These are phyloP conservation scores for Pentalonia nigronervosa DNA, from an alignment of 1,140 invertebrate genomes.

Conservation along the genomic window DNA sequence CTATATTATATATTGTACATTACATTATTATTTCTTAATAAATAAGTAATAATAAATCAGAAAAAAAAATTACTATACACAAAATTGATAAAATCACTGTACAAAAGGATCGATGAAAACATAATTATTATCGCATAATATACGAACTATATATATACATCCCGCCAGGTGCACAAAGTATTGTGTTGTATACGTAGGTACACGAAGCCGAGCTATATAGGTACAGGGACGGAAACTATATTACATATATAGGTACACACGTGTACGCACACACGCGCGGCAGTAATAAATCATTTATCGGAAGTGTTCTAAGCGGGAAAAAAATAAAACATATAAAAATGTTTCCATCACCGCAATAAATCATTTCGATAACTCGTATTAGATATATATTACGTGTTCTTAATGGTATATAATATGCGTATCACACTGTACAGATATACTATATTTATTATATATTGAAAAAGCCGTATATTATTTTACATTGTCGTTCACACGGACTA, in stretches of 20 bases:
- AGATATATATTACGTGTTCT: neutral
- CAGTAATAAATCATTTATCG: slow-evolving; percentile 35
- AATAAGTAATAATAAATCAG: slow-evolving; percentile 19
- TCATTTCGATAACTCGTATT: slow-evolving; percentile 36
- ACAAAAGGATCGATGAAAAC: slow-evolving; percentile 20
- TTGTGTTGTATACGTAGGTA: neutral
- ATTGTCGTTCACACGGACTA: slow-evolving; percentile 3
- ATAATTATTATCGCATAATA: neutral
- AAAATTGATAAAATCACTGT: neutral
- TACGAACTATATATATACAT: neutral
- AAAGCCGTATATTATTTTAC: neutral
- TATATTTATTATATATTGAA: neutral
- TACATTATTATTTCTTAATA: neutral
- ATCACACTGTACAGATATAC: neutral
- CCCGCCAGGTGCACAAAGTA: neutral
- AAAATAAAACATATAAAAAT: slow-evolving; percentile 11
- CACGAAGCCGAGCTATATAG: too few relatives aligned
- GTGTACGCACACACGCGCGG: too few relatives aligned
- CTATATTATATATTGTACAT: neutral
- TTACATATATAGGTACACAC: neutral
- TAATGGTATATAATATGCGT: neutral
- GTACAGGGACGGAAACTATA: neutral
- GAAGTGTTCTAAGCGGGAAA: neutral
- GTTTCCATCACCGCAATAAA: slow-evolving; percentile 19
- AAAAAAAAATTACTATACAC: neutral